Evolutionary conservation across 2,888 invertebrate genomes (phyloP).

Genomic region (Sthenelais limicola): DNA sequence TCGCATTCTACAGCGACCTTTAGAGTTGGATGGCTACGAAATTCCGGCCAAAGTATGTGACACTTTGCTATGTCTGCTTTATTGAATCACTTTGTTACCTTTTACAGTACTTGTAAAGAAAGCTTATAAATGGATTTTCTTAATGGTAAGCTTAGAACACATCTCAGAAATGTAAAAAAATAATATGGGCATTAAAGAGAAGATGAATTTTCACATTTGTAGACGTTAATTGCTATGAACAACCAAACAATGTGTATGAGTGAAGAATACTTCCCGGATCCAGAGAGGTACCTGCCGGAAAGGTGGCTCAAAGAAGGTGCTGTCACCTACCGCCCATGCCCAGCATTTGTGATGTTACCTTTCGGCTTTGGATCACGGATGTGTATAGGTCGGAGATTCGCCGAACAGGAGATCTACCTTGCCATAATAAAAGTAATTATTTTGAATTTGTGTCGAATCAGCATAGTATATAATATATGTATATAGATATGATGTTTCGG

Average conservation of each 20-base stretch:
- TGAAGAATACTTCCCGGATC: slow-evolving; percentile 76
- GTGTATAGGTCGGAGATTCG: slow-evolving; percentile 71
- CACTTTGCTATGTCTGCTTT: too few relatives aligned
- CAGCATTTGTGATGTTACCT: slow-evolving; percentile 56
- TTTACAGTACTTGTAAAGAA: too few relatives aligned
- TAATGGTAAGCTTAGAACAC: too few relatives aligned
- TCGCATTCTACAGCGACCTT: slow-evolving; percentile 53
- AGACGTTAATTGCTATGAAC: slow-evolving; percentile 70
- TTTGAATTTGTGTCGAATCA: too few relatives aligned
- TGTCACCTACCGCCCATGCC: slow-evolving; percentile 44
- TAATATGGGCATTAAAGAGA: too few relatives aligned
- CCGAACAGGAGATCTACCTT: slow-evolving; percentile 78
- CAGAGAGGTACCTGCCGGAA: slow-evolving; percentile 67
- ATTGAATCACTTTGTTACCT: too few relatives aligned
- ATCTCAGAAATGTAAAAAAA: too few relatives aligned
- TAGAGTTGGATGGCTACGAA: slow-evolving; percentile 56
- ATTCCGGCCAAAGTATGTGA: slow-evolving; percentile 59
- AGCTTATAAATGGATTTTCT: too few relatives aligned
- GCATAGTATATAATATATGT: too few relatives aligned
- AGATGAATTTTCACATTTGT: slow-evolving; percentile 36
- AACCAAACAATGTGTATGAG: slow-evolving; percentile 63
- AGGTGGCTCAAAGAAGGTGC: slow-evolving; percentile 55
- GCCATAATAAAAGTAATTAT: slow-evolving; percentile 65
- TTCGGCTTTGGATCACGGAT: slow-evolving; percentile 62
- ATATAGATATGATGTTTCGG: too few relatives aligned